Percentiles rank a stretch among this genome's conserved stretches.
Conservation (phyloP, 1,140 invertebrate species). For the Caenorhabditis inopinata region DNA sequence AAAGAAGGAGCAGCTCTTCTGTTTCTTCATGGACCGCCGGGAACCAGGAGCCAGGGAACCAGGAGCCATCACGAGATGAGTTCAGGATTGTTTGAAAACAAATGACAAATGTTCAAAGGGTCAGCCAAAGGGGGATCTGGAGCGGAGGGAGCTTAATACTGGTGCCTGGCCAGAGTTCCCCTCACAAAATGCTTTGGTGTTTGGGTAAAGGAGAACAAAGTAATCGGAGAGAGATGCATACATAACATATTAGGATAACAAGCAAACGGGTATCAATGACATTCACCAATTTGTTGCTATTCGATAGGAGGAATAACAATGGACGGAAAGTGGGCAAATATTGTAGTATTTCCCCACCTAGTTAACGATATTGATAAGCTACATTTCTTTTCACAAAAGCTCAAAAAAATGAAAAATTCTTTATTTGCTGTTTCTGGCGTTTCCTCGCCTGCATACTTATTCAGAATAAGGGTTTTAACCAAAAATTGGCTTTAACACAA, state of each 20-base stretch:
- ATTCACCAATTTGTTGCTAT: background rate
- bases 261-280: background rate
- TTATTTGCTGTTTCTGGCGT: no score
- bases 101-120: conserved; percentile 34
- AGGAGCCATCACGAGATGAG: background rate
- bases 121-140: no score
- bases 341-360: no score
- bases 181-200: background rate
- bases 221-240: conserved; percentile 9
- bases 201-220: background rate
- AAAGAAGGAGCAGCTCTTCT: no score
- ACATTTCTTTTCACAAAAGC: no score
- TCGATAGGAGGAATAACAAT: background rate
- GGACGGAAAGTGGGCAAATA: background rate
- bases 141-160: background rate
- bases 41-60: background rate
- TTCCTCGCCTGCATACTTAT: no score
- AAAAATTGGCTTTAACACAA: no score
- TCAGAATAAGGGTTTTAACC: no score
- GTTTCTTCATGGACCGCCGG: no score
- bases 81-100: conserved; percentile 18
- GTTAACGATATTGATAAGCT: no score
- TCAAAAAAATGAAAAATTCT: no score
- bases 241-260: conserved; percentile 12
- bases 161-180: background rate